phyloP scores from a whole-genome alignment of 2,113 vertebrate genomes.

The Potamarius usumacintae region DNA sequence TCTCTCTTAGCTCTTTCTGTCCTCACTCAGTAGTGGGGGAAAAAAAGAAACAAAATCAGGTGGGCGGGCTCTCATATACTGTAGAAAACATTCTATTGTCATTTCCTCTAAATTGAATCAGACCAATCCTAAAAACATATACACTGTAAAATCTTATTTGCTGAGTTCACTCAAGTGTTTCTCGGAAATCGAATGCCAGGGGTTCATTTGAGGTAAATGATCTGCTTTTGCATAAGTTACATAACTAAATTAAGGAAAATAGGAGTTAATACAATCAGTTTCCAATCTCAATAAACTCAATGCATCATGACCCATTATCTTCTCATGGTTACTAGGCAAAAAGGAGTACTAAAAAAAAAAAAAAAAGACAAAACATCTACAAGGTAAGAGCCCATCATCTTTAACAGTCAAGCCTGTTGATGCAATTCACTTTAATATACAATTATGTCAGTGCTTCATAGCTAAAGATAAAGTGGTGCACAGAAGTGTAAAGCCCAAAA shows the following conservation, averaged over 20 bases:
- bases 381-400: neutral
- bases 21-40: neutral
- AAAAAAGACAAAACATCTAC: neutral
- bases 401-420: neutral
- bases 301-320: neutral
- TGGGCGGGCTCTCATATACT: constrained; percentile 6
- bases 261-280: constrained; percentile 23
- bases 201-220: constrained; percentile 3
- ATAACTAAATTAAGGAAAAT: constrained; percentile 1
- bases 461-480: neutral
- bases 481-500: neutral
- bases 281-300: neutral
- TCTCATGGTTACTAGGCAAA: neutral
- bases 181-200: neutral
- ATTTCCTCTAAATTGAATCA: constrained; percentile 23
- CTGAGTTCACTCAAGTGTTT: constrained; percentile 18
- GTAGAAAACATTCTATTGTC: neutral
- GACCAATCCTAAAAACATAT: neutral
- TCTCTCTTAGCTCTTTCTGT: neutral
- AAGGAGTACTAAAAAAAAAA: neutral
- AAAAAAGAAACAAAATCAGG: neutral
- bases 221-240: constrained; percentile 15
- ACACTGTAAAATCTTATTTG: constrained; percentile 13
- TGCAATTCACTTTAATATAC: too few relatives aligned
- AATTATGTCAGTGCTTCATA: neutral